phyloP scores from a whole-genome alignment of 2,888 invertebrate genomes.

The Ectemnius continuus region DNA sequence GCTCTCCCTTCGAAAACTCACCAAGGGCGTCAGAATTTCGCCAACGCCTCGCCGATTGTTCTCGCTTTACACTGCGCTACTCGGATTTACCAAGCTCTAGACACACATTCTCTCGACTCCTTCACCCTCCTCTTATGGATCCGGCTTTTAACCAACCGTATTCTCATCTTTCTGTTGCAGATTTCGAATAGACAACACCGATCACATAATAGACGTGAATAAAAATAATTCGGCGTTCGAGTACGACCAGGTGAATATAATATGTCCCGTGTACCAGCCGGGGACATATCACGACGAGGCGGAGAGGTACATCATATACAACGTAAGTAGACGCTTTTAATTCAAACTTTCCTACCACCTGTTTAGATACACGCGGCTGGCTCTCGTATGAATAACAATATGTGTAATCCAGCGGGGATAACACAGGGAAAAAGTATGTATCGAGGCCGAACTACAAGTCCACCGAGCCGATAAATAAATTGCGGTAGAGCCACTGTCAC shows the following conservation, averaged over 20 bases:
- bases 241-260: conserved; percentile 97
- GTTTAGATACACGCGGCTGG: background rate
- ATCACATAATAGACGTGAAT: conserved; percentile 97
- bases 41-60: conserved; percentile 42
- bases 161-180: conserved; percentile 77
- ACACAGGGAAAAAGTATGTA: background rate
- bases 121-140: too few relatives aligned
- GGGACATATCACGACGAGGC: conserved; percentile 92
- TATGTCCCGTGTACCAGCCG: conserved; percentile 94
- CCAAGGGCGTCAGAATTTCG: conserved; percentile 53
- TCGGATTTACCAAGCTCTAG: too few relatives aligned
- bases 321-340: conserved; percentile 80
- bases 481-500: conserved; percentile 26
- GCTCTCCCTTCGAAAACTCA: conserved; percentile 33
- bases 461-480: conserved; percentile 35
- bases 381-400: conserved; percentile 1
- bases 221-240: conserved; percentile 95
- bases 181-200: conserved; percentile 98
- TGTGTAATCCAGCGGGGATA: background rate
- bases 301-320: conserved; percentile 97
- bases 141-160: background rate
- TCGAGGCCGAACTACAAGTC: background rate
- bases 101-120: too few relatives aligned
- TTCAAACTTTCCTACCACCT: conserved; percentile 5
- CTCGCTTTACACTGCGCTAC: background rate